Evolutionary conservation across 2,888 invertebrate genomes (phyloP).

Genomic region (Caenorhabditis parvicauda): DNA sequence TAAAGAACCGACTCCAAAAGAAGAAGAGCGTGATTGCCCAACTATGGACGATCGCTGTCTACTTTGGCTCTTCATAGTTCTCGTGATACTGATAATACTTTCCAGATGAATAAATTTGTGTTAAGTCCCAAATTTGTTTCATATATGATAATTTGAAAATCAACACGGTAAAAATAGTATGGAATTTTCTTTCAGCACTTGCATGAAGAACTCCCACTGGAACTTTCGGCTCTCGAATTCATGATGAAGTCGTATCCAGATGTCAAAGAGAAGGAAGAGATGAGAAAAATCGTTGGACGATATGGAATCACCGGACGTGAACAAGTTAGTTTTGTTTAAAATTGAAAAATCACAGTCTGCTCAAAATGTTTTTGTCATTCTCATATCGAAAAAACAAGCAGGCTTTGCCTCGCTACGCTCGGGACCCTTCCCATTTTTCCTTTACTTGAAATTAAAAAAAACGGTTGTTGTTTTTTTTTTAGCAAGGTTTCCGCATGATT

Average conservation of each 20-base stretch:
- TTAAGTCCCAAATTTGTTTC: neutral
- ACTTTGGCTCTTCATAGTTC: too few relatives aligned
- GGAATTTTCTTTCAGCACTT: slow-evolving; percentile 71
- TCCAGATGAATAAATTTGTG: neutral
- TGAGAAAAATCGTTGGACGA: slow-evolving; percentile 96
- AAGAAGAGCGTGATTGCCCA: too few relatives aligned
- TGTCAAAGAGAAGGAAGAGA: slow-evolving; percentile 94
- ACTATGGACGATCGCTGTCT: too few relatives aligned
- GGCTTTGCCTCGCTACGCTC: too few relatives aligned
- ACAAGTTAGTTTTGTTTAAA: slow-evolving; percentile 71
- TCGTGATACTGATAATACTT: neutral
- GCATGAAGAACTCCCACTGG: slow-evolving; percentile 89
- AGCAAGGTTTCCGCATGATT: neutral
- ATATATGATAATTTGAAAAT: neutral
- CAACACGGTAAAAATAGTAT: neutral
- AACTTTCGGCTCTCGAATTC: slow-evolving; percentile 91
- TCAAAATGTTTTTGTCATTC: neutral
- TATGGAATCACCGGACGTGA: slow-evolving; percentile 95
- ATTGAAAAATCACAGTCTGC: neutral
- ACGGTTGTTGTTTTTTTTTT: neutral
- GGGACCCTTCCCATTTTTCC: too few relatives aligned
- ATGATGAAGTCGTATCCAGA: slow-evolving; percentile 96
- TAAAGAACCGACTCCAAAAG: too few relatives aligned
- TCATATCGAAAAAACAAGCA: neutral
- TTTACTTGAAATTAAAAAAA: neutral